Percentiles rank a stretch among this genome's conserved stretches.
Evolutionary conservation across 2,113 vertebrate genomes (phyloP).

Genomic region (Nipponia nippon): DNA sequence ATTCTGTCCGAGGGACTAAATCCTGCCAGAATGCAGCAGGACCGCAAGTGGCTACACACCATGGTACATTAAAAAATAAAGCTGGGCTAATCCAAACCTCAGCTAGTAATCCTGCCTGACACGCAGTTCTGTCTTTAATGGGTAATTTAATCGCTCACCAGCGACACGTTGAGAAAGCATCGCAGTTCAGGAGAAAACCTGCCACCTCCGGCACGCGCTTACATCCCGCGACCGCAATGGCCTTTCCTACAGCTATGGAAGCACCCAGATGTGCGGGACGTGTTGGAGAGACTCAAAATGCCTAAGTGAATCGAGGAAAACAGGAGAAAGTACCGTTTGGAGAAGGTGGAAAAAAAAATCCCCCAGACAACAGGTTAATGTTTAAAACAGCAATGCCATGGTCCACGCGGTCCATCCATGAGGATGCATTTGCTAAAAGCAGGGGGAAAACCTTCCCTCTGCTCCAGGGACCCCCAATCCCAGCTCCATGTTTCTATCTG

Average conservation of each 20-base stretch:
- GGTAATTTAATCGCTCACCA: not conserved
- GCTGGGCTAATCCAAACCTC: not conserved
- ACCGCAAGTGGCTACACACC: not conserved
- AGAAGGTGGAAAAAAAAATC: not conserved
- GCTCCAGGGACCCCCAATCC: not conserved
- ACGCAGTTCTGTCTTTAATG: not conserved
- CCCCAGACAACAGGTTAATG: not conserved
- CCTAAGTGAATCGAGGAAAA: not conserved
- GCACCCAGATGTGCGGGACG: rapidly evolving
- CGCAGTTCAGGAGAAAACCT: not conserved
- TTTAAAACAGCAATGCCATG: not conserved
- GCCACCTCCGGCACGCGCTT: rapidly evolving
- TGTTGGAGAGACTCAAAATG: not conserved
- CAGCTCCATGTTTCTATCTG: rapidly evolving
- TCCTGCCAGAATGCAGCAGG: not conserved
- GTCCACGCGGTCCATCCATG: rapidly evolving
- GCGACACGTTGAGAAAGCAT: not conserved
- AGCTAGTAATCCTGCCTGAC: not conserved
- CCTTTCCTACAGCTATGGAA: not conserved
- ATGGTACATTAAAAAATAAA: not conserved
- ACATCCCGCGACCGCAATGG: rapidly evolving
- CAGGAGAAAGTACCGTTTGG: not conserved
- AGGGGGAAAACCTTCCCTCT: not conserved
- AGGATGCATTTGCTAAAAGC: not conserved
- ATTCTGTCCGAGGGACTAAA: not conserved